Percentiles rank a stretch among this genome's conserved stretches.
Evolutionary conservation across 2,888 invertebrate genomes (phyloP).

Genomic region (Lottia scabra): DNA sequence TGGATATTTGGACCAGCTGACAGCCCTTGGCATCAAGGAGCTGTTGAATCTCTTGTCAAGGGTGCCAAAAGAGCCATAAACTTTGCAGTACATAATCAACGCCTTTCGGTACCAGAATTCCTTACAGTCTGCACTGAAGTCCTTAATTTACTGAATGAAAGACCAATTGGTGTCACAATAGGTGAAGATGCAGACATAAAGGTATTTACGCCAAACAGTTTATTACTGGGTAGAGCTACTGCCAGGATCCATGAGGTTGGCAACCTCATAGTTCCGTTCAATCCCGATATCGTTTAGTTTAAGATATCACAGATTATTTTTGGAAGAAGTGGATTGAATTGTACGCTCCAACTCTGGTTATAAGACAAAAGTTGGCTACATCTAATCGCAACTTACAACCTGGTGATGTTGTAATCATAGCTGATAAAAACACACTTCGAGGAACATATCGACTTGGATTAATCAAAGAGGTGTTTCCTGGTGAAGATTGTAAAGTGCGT

Average conservation of each 20-base stretch:
- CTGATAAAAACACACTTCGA: slow-evolving; percentile 9
- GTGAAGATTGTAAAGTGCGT: slow-evolving; percentile 9
- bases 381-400: slow-evolving; percentile 6
- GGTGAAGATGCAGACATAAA: slow-evolving; percentile 6
- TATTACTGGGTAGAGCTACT: slow-evolving; percentile 7
- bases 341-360: neutral
- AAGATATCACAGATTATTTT: neutral
- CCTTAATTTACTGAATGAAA: slow-evolving; percentile 9
- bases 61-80: slow-evolving; percentile 8
- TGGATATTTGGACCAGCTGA: slow-evolving; percentile 14
- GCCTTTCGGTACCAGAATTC: slow-evolving; percentile 14
- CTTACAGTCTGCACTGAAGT: slow-evolving; percentile 14
- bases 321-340: neutral
- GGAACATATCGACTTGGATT: slow-evolving; percentile 6
- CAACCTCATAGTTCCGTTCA: neutral
- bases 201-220: slow-evolving; percentile 11
- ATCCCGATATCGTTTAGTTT: neutral
- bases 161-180: slow-evolving; percentile 2
- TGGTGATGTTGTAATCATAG: slow-evolving; percentile 8
- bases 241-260: slow-evolving; percentile 13
- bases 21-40: slow-evolving; percentile 16
- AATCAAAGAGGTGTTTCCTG: slow-evolving; percentile 10
- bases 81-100: slow-evolving; percentile 12
- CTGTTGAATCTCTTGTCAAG: slow-evolving; percentile 13
- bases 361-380: neutral